Evolutionary conservation across 2,797 vertebrate genomes (phyloP).

Genomic region (Micropoecilia bifurca): DNA sequence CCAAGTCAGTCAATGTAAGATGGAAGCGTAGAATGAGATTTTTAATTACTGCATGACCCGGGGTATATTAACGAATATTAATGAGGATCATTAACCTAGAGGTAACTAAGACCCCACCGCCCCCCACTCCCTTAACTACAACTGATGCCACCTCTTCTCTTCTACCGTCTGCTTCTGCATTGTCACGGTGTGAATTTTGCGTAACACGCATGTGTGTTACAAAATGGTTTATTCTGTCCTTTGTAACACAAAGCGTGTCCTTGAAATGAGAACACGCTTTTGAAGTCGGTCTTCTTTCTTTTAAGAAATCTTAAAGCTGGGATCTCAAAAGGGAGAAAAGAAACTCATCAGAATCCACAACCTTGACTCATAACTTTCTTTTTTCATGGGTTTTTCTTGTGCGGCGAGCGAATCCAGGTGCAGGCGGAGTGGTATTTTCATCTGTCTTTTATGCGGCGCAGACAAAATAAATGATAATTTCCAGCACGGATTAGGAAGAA

Average conservation of each 20-base stretch:
- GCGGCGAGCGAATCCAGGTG: slow-evolving; percentile 19
- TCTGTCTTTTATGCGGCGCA: slow-evolving; percentile 19
- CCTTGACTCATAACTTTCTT: slow-evolving; percentile 33
- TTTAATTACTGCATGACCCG: slow-evolving; percentile 89
- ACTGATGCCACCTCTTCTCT: slow-evolving; percentile 80
- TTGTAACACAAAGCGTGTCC: slow-evolving; percentile 35
- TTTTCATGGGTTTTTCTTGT: slow-evolving; percentile 6
- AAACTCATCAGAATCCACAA: slow-evolving; percentile 29
- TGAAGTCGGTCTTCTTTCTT: slow-evolving; percentile 36
- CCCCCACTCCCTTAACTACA: slow-evolving; percentile 86
- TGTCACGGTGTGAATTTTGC: slow-evolving; percentile 31
- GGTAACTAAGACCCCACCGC: slow-evolving; percentile 87
- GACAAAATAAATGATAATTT: slow-evolving; percentile 8
- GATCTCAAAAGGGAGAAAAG: slow-evolving; percentile 31
- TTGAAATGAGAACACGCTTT: slow-evolving; percentile 58
- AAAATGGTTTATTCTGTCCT: slow-evolving; percentile 26
- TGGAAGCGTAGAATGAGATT: slow-evolving; percentile 83
- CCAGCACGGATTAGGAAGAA: slow-evolving; percentile 21
- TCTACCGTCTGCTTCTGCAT: slow-evolving; percentile 61
- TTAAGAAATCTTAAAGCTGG: slow-evolving; percentile 25
- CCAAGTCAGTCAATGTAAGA: slow-evolving; percentile 78
- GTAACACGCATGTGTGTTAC: background rate
- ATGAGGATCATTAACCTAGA: slow-evolving; percentile 89
- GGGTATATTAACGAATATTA: slow-evolving; percentile 88
- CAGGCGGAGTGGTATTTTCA: slow-evolving; percentile 5